phyloP scores from a whole-genome alignment of 2,888 invertebrate genomes.

The Neoascia interrupta region DNA sequence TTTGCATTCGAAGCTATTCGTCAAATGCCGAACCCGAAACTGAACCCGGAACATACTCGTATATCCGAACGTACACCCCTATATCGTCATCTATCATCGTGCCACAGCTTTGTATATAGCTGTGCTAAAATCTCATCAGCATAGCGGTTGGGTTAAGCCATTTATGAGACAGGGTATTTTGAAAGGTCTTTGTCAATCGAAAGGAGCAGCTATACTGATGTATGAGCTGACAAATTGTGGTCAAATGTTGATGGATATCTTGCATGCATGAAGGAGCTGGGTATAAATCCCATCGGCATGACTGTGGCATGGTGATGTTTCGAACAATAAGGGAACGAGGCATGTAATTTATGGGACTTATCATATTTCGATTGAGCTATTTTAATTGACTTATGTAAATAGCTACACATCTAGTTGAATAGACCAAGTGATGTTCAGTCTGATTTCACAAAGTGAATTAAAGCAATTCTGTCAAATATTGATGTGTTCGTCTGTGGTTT shows the following conservation, averaged over 20 bases:
- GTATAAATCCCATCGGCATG: background rate
- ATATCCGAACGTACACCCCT: constrained; percentile 25
- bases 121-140: constrained; percentile 65
- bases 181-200: constrained; percentile 64
- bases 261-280: background rate
- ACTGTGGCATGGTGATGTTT: background rate
- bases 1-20: constrained; percentile 53
- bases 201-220: constrained; percentile 62
- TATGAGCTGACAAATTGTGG: constrained; percentile 69
- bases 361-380: constrained; percentile 24
- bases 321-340: constrained; percentile 18
- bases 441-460: no score
- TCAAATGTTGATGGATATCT: constrained; percentile 59
- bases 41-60: background rate
- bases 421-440: no score
- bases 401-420: no score
- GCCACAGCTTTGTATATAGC: constrained; percentile 40
- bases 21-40: constrained; percentile 32
- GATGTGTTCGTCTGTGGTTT: no score
- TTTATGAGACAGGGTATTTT: constrained; percentile 66
- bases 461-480: no score
- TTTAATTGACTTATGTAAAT: no score
- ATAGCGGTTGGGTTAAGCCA: constrained; percentile 64
- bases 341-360: constrained; percentile 22
- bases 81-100: constrained; percentile 62